These are phyloP conservation scores for Poecilobothrus nobilitatus DNA, from an alignment of 2,888 invertebrate species.

Conservation along the genomic window DNA sequence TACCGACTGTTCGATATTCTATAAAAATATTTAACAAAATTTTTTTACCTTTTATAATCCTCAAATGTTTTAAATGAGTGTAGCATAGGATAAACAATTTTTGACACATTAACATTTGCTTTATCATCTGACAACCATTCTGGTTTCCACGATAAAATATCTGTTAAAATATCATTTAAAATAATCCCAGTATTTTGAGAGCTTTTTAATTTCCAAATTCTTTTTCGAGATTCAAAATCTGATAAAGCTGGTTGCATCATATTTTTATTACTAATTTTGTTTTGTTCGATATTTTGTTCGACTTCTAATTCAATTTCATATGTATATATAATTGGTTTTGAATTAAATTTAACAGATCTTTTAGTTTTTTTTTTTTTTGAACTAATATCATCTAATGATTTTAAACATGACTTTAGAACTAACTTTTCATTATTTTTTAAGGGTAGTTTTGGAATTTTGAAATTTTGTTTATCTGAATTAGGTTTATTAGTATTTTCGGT, in stretches of 20 bases:
- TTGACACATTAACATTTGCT: slow-evolving; percentile 45
- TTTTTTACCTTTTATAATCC: slow-evolving; percentile 51
- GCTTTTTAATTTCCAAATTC: not conserved
- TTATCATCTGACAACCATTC: slow-evolving; percentile 56
- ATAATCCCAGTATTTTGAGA: slow-evolving; percentile 22
- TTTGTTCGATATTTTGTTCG: not conserved
- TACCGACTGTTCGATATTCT: not conserved
- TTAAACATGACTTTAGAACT: not conserved
- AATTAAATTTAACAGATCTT: slow-evolving; percentile 19
- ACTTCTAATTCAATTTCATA: not conserved
- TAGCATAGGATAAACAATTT: slow-evolving; percentile 48
- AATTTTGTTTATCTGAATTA: not conserved
- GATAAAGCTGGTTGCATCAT: not conserved
- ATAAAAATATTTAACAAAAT: slow-evolving; percentile 14
- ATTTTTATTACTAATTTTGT: not conserved
- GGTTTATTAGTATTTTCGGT: not conserved
- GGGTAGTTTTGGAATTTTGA: not conserved
- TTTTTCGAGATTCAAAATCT: not conserved
- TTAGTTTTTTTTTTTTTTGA: not conserved
- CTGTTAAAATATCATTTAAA: slow-evolving; percentile 47
- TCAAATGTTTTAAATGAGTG: slow-evolving; percentile 49
- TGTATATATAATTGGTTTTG: slow-evolving; percentile 12
- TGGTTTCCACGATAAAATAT: slow-evolving; percentile 57
- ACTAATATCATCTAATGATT: not conserved
- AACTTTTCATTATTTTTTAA: not conserved